Evolutionary conservation across 2,113 vertebrate species (phyloP).

Genomic region (Ceratotherium simum): DNA sequence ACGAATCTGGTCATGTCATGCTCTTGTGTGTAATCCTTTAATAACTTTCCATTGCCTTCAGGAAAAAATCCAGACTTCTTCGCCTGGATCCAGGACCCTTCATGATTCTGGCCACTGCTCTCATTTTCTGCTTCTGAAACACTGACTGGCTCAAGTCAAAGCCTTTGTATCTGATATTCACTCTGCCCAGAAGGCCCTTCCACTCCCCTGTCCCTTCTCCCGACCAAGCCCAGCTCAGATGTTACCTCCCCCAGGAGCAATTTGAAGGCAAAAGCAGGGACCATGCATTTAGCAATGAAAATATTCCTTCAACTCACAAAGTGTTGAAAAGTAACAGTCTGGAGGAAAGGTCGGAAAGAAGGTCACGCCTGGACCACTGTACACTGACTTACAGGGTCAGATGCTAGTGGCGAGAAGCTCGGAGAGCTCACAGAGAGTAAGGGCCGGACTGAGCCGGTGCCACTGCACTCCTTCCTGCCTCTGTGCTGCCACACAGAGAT

Average conservation of each 20-base stretch:
- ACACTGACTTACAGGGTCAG: background rate
- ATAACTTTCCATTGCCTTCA: background rate
- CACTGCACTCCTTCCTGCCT: background rate
- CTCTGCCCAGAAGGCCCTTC: background rate
- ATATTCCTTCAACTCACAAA: background rate
- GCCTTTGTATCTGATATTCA: background rate
- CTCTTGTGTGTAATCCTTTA: background rate
- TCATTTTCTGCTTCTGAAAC: background rate
- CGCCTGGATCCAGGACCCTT: background rate
- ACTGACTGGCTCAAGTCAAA: background rate
- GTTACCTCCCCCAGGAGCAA: background rate
- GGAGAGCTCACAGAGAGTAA: background rate
- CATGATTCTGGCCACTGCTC: background rate
- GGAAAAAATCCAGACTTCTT: background rate
- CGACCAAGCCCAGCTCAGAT: background rate
- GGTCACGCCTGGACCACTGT: background rate
- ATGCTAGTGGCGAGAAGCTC: background rate
- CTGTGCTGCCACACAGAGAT: background rate
- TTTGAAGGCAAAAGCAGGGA: background rate
- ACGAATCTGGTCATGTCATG: background rate
- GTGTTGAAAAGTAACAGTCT: background rate
- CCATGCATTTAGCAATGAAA: background rate
- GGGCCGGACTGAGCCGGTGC: rapidly evolving
- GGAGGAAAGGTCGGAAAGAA: conserved; percentile 19
- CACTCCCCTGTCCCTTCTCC: background rate